Evolutionary conservation across 2,797 vertebrate genomes (phyloP), one percentile per base, ranked within the genome.

Genomic region (Leuciscus waleckii): DNA sequence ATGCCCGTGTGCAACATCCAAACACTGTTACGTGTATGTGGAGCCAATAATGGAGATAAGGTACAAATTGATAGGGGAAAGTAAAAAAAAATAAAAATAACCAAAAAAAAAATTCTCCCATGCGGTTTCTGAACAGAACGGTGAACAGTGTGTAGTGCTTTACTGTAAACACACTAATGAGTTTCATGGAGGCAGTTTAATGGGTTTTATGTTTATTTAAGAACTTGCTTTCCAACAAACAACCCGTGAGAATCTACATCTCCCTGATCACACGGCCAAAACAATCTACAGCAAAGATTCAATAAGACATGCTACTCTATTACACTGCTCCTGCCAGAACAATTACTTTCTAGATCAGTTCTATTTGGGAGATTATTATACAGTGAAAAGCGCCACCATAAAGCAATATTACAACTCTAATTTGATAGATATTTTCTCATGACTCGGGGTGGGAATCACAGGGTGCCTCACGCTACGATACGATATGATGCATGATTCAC

Each of bases 151-250:
- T 35, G 39, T 5, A 58, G 23, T n/a, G 37, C 13, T 79, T 73
- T 83, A 85, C 67, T 84, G 90, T 92, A 90, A 93, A 93, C 90
- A 90, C 90, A 81, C 79, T 77, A 87, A 87, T 91, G 83, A 89
- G 87, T 93, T 90, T 93, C 87, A 93, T 88, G 89, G 87, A 83
- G 87, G 81, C 88, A 82, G 88, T 92, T 93, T 92, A 92, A 93
- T 88, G 86, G 80, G 49, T 10, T 56, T 39, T 23, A 85, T 80
- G 88, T 87, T 88, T 85, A 89, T 88, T 90, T 87, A 81, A 87
- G 79, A 88, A 90, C 69, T 84, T 49, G 65, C 82, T 70, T 84
- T 74, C 67, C 51, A 91, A 90, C 78, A 90, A 90, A 92, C 85
- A 84, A 82, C 79, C 73, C 88, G 82, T 88, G 80, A 89, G 86